Conservation (phyloP, 2,888 invertebrate species). For the Calameuta idolon region DNA sequence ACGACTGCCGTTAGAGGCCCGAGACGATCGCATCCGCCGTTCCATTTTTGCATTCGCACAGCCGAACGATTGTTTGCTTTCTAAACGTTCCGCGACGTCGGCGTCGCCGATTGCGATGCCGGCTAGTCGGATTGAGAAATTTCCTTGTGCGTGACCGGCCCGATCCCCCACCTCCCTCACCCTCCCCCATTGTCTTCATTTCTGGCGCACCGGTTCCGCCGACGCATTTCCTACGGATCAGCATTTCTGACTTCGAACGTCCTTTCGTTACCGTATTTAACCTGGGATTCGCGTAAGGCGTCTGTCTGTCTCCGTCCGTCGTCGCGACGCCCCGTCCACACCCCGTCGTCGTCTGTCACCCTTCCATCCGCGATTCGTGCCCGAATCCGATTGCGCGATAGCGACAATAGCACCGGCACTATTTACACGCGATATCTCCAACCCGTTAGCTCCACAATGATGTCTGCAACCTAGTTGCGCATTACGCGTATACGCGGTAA, state of each 20-base stretch:
- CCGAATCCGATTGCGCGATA: slow-evolving; percentile 46
- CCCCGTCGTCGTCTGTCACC: not conserved
- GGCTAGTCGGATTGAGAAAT: not conserved
- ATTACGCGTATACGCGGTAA: slow-evolving; percentile 16
- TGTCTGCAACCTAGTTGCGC: slow-evolving; percentile 30
- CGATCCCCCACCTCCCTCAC: too few relatives aligned
- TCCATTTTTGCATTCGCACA: slow-evolving; percentile 1
- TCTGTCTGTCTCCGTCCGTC: slow-evolving; percentile 13
- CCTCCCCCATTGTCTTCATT: slow-evolving; percentile 2
- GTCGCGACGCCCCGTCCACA: slow-evolving; percentile 7
- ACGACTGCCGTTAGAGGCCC: not conserved
- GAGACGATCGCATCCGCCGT: not conserved
- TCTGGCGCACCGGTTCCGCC: slow-evolving; percentile 9
- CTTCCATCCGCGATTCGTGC: slow-evolving; percentile 28
- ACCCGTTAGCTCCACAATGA: slow-evolving; percentile 33
- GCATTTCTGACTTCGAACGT: not conserved
- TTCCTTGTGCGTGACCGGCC: slow-evolving; percentile 3
- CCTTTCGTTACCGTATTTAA: not conserved
- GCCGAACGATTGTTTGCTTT: not conserved
- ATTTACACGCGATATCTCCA: slow-evolving; percentile 47
- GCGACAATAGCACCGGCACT: slow-evolving; percentile 42
- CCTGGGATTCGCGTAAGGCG: not conserved
- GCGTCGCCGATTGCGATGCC: not conserved
- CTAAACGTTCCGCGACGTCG: slow-evolving; percentile 1
- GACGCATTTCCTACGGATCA: slow-evolving; percentile 12